Base-by-base conservation (phyloP, 2,888 invertebrate genomes). In the Acrobasis repandana region DNA sequence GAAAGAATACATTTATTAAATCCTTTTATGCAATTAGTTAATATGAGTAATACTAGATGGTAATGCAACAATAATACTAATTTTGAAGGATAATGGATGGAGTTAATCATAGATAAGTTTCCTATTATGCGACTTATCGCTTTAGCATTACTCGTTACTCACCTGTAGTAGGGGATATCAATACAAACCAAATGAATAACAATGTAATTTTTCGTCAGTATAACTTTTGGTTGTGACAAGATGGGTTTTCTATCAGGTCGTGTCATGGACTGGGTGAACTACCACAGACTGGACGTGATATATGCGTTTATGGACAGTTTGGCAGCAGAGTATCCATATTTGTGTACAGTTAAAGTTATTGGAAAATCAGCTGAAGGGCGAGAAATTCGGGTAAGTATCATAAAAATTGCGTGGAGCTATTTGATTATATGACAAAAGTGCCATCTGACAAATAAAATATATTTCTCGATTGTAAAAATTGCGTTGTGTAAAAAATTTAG, bases 191-290 rank as follows among this genome's bases (percentile, higher is more conserved):
- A n/a, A 43, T 14, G 11, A 10, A 43, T 43, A n/a, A 43, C 43
- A 11, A 14, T 43, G 1, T 5, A 1, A 43, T 43, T 43, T 43
- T 3, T 43, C 43, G 43, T 43, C 43, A 43, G 43, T 43, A 38
- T 38, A 43, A n/a, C 43, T n/a, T 43, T 50, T 50, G 20, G 11
- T 3, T 50, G 14, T 0, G 3, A 14, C 50, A 50, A 60, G 38
- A 65, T 58, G 51, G 47, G 47, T 61, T 54, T 57, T 15, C 14
- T 70, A 63, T 2, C 72, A 83, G 80, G 67, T 46, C 63, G 47
- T 10, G 62, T 38, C 1, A 91, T 92, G 88, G 86, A 92, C 65
- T 92, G 91, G 91, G 74, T 73, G 9, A 78, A 67, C 47, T 92
- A 89, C 67, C 84, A 92, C 49, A 79, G 86, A 3, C 69, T 92